These are phyloP conservation scores for Nasonia longicornis DNA, from an alignment of 1,140 invertebrate species.

Conservation along the genomic window DNA sequence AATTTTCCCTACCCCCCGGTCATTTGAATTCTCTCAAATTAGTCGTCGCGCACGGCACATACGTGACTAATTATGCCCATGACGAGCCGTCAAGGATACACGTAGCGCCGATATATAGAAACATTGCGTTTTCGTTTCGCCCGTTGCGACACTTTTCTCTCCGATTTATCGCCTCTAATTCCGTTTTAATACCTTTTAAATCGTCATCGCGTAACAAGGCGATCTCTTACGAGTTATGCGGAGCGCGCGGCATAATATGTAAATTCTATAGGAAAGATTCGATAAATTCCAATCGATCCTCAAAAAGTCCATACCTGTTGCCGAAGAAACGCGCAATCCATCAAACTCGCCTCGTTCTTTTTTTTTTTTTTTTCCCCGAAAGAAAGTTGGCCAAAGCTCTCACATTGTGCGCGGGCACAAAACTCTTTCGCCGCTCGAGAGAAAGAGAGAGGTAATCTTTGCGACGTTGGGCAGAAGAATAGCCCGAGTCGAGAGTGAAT, in stretches of 20 bases:
- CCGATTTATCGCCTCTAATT: constrained; percentile 10
- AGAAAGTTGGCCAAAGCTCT: not conserved
- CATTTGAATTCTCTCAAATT: not conserved
- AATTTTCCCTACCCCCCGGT: constrained; percentile 1
- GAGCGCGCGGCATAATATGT: no score
- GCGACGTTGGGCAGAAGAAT: not conserved
- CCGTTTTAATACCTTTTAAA: constrained; percentile 42
- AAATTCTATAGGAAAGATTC: not conserved
- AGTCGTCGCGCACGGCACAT: not conserved
- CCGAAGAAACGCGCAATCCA: not conserved
- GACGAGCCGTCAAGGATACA: not conserved
- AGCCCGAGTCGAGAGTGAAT: not conserved
- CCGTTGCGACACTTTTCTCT: not conserved
- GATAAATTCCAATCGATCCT: not conserved
- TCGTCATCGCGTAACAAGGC: constrained; percentile 14
- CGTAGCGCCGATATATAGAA: not conserved
- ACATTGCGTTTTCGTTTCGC: constrained; percentile 4
- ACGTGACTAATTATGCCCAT: not conserved
- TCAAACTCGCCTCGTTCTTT: not conserved
- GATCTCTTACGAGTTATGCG: not conserved
- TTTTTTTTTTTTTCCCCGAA: not conserved
- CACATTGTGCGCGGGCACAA: not conserved
- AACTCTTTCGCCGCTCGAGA: constrained; percentile 4
- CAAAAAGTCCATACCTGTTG: not conserved
- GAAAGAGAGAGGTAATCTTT: constrained; percentile 2